These are phyloP conservation scores for Troilus luridus DNA, from an alignment of 2,888 invertebrate genomes.

Conservation along the genomic window DNA sequence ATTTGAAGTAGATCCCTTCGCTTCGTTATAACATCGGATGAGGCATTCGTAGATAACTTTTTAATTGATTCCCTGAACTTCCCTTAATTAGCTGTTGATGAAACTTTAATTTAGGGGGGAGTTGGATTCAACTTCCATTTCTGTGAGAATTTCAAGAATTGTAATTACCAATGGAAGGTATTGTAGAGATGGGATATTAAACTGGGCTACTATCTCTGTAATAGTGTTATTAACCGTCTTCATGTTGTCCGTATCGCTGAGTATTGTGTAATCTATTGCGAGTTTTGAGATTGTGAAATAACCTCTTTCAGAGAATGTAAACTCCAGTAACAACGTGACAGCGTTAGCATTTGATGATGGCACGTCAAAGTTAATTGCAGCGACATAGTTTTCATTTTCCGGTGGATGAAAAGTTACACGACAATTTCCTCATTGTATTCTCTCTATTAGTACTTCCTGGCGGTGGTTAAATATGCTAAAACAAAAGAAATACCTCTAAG, in stretches of 20 bases:
- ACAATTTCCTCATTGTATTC: not conserved
- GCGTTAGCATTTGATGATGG: not conserved
- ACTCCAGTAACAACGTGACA: not conserved
- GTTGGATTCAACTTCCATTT: not conserved
- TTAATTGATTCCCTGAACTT: conserved; percentile 20
- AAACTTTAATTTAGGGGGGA: not conserved
- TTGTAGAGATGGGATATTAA: not conserved
- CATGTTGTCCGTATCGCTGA: not conserved
- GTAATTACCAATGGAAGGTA: not conserved
- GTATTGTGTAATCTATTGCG: not conserved
- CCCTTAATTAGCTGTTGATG: conserved; percentile 11
- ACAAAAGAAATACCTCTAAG: not conserved
- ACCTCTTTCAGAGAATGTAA: not conserved
- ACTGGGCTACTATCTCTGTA: not conserved
- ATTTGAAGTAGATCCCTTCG: not conserved
- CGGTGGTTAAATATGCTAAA: not conserved
- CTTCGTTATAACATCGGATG: not conserved
- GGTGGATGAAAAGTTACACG: not conserved
- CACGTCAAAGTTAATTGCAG: not conserved
- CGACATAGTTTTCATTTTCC: not conserved
- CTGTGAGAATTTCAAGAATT: not conserved
- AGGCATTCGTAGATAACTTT: conserved; percentile 5
- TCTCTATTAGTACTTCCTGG: not conserved
- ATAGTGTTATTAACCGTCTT: not conserved
- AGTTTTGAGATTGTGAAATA: not conserved